A percentile compares a stretch with the other conserved stretches of the same genome.
phyloP scores from a whole-genome alignment of 2,888 invertebrate genomes.

The Caenorhabditis sp. region DNA sequence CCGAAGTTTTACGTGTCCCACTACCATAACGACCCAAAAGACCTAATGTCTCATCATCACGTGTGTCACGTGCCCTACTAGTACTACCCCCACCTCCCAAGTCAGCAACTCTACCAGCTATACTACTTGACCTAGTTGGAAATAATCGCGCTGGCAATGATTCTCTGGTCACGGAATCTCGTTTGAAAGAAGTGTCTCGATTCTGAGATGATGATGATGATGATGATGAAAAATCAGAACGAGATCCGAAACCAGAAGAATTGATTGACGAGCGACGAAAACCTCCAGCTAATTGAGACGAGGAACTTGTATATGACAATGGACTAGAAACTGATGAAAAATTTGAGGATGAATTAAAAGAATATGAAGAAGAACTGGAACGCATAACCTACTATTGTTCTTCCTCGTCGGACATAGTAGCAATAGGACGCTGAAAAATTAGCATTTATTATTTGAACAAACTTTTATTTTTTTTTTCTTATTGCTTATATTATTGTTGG shows the following conservation, averaged over 20 bases:
- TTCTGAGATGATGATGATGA: background rate
- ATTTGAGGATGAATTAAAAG: slow-evolving; percentile 31
- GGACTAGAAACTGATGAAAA: slow-evolving; percentile 16
- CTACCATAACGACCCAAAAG: slow-evolving; percentile 54
- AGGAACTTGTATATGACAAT: slow-evolving; percentile 38
- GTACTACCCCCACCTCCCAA: background rate
- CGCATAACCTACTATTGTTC: slow-evolving; percentile 64
- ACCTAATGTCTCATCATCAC: slow-evolving; percentile 48
- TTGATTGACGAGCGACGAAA: slow-evolving; percentile 34
- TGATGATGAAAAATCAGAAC: background rate
- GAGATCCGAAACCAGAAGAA: slow-evolving; percentile 18
- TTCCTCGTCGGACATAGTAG: slow-evolving; percentile 63
- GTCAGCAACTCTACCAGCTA: slow-evolving; percentile 23
- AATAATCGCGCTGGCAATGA: slow-evolving; percentile 34
- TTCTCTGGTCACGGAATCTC: slow-evolving; percentile 34
- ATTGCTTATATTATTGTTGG: background rate
- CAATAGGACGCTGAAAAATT: slow-evolving; percentile 39
- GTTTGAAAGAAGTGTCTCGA: slow-evolving; percentile 29
- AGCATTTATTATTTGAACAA: slow-evolving; percentile 22
- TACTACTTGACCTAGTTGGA: slow-evolving; percentile 33
- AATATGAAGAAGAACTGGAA: slow-evolving; percentile 47
- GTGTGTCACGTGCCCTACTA: slow-evolving; percentile 37
- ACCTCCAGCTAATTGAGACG: slow-evolving; percentile 27
- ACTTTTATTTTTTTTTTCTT: slow-evolving; percentile 15
- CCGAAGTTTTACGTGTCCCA: slow-evolving; percentile 41